Evolutionary conservation across 1,140 invertebrate species (phyloP), one percentile per base, ranked within the genome.

Genomic region (Bombus waltoni): DNA sequence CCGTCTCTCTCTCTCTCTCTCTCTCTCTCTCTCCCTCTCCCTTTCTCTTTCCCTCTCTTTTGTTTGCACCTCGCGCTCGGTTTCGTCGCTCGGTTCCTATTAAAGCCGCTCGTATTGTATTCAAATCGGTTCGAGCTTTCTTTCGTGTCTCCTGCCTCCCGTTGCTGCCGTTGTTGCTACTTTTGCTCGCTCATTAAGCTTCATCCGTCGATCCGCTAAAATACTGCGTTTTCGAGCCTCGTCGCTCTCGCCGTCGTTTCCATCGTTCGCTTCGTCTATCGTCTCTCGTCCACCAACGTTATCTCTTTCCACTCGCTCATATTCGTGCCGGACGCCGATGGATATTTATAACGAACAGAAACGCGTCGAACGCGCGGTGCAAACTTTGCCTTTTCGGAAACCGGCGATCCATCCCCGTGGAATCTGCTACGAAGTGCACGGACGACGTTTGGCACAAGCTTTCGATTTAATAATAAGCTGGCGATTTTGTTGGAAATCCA

Each of bases 31-130:
- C 40, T 40, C 32, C 78, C 81, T 76, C 28, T 66, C 75, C 66
- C 80, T 83, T 32, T 71, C 68, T 70, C 68, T 83, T 47, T 32
- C 65, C 47, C 66, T 76, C 90, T 87, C 86, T 90, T 93, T 93
- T 92, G 91, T 94, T 93, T 93, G 93, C 94, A 93, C 93, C 92
- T 94, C 92, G 92, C 92, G 90, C 13, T 47, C 88, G 15, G 47
- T 92, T 93, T 93, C 90, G 93, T 38, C 81, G 83, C 73, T 42
- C 47, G 42, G 76, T 92, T 90, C 91, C 93, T 92, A 93, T 94
- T 94, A 93, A 93, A 93, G 88, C 85, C 87, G 79, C 85, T 89
- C 85, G 87, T 92, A 94, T 94, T 95, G 94, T 95, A 95, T 95
- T 95, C 93, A 95, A 95, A 95, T 95, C 87, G 87, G 76, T 91